Conservation (phyloP, 92 coral and sea anemone genomes). For the Porites cylindrica region DNA sequence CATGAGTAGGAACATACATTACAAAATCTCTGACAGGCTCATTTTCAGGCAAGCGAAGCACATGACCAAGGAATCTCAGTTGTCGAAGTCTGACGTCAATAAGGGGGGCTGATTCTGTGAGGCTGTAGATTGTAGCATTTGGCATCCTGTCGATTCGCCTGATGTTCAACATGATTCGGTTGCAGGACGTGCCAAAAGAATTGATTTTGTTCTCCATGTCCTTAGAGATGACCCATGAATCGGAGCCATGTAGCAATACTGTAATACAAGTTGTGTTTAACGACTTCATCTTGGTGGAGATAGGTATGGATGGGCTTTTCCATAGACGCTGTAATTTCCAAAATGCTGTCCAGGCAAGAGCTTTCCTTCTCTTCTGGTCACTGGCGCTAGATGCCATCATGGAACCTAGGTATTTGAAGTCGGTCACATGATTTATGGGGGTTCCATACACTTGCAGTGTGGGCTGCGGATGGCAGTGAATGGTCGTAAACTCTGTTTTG, state of each 20-base stretch:
- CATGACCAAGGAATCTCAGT: too few relatives aligned
- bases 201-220: conserved; percentile 3
- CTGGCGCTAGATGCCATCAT: conserved; percentile 7
- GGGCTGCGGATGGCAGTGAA: conserved; percentile 16
- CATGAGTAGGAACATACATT: too few relatives aligned
- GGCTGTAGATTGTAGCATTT: background rate
- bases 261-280: too few relatives aligned
- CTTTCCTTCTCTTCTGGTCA: background rate
- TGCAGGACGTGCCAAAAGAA: background rate
- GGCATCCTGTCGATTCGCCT: background rate
- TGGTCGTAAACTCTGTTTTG: background rate
- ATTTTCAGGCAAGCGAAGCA: too few relatives aligned
- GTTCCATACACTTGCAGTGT: conserved; percentile 22
- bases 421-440: conserved; percentile 12
- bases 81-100: too few relatives aligned
- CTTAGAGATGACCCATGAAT: background rate
- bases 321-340: background rate
- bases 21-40: too few relatives aligned
- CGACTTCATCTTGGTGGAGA: too few relatives aligned
- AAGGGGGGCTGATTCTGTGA: too few relatives aligned
- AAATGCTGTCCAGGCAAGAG: conserved; percentile 4
- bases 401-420: background rate
- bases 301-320: conserved; percentile 6
- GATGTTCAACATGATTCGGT: background rate
- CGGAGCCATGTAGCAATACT: background rate